Conservation (phyloP, 2,888 invertebrate genomes). For the Trachelus stipa region DNA sequence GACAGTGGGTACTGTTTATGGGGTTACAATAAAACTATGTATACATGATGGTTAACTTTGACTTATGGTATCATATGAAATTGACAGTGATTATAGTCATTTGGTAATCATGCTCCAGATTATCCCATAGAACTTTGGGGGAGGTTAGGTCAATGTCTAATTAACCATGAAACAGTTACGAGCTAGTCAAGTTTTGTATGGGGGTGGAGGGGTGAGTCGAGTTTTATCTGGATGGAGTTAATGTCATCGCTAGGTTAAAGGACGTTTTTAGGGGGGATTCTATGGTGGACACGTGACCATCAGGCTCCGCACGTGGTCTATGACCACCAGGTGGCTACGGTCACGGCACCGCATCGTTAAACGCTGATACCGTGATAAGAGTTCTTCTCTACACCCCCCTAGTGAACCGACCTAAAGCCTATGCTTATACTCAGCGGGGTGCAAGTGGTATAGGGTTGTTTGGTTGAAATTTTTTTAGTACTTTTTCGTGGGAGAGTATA, state of each 20-base stretch:
- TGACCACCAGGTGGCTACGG: slow-evolving; percentile 53
- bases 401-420: not conserved
- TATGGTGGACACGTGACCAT: slow-evolving; percentile 57
- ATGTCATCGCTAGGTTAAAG: not conserved
- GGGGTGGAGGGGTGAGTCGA: no score
- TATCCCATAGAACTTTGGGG: not conserved
- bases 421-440: not conserved
- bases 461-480: not conserved
- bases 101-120: not conserved
- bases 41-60: not conserved
- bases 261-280: slow-evolving; percentile 39
- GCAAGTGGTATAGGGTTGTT: not conserved
- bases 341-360: slow-evolving; percentile 52
- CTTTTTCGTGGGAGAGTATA: not conserved
- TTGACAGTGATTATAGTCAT: not conserved
- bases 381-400: slow-evolving; percentile 17
- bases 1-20: not conserved
- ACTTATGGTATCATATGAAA: not conserved
- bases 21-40: not conserved
- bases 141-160: not conserved
- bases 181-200: not conserved
- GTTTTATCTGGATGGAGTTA: not conserved
- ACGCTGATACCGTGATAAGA: slow-evolving; percentile 55
- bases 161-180: slow-evolving; percentile 7
- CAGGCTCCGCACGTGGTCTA: slow-evolving; percentile 53